Conservation (phyloP, 2,113 vertebrate species). For the Saccopteryx leptura region DNA sequence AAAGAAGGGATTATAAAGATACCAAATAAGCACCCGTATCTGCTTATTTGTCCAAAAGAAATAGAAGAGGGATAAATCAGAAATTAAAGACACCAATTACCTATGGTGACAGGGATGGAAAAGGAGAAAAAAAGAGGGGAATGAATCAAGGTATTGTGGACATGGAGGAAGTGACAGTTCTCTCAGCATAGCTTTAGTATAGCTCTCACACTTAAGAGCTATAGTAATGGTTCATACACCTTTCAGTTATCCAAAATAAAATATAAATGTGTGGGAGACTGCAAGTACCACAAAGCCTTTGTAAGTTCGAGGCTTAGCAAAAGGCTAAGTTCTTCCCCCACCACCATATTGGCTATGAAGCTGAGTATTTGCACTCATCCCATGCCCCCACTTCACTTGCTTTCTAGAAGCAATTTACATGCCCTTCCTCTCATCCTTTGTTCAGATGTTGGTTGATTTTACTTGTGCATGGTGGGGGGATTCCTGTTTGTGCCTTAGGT, state of each 20-base stretch:
- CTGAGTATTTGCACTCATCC: too few species aligned
- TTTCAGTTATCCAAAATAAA: background rate
- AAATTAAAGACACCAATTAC: background rate
- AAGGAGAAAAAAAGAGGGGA: background rate
- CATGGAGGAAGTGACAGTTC: background rate
- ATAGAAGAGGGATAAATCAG: background rate
- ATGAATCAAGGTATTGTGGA: background rate
- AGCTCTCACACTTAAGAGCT: background rate
- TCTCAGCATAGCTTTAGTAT: background rate
- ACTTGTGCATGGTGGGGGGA: too few species aligned
- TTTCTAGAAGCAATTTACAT: too few species aligned
- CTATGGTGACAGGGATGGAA: background rate
- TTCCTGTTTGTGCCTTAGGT: too few species aligned
- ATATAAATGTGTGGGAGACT: background rate
- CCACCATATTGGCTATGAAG: too few species aligned
- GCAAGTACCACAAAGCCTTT: too few species aligned
- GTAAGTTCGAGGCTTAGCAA: too few species aligned
- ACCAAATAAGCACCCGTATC: background rate
- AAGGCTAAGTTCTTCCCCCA: too few species aligned
- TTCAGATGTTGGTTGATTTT: too few species aligned
- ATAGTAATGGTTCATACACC: background rate
- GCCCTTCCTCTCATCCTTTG: too few species aligned
- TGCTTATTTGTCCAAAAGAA: background rate
- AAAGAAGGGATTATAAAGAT: background rate
- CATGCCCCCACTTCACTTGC: too few species aligned